phyloP scores from a whole-genome alignment of 2,888 invertebrate species.

The Andricus curvator region DNA sequence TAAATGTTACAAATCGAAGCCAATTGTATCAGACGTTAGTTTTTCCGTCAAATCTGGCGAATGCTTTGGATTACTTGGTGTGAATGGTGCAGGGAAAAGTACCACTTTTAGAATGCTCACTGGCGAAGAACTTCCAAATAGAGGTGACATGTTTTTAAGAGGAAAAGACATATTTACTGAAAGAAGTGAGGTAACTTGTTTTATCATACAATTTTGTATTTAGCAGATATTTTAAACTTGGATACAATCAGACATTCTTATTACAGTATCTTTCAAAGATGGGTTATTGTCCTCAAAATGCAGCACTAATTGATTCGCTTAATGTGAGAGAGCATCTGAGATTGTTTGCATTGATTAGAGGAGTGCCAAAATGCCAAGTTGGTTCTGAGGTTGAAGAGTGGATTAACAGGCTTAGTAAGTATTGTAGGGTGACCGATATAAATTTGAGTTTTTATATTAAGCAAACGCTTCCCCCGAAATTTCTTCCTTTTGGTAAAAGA shows the following conservation, averaged over 20 bases:
- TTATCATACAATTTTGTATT: too few relatives aligned
- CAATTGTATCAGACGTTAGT: constrained; percentile 88
- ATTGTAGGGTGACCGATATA: not conserved
- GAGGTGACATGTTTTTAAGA: constrained; percentile 59
- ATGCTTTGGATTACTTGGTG: constrained; percentile 89
- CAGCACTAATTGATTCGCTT: constrained; percentile 87
- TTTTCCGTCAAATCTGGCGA: constrained; percentile 85
- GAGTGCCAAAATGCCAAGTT: constrained; percentile 79
- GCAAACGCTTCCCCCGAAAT: too few relatives aligned
- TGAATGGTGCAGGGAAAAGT: constrained; percentile 92
- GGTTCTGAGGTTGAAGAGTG: constrained; percentile 79
- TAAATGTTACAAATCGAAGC: constrained; percentile 86
- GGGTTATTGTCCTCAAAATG: constrained; percentile 95
- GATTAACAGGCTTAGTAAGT: constrained; percentile 80
- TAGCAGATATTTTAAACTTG: too few relatives aligned
- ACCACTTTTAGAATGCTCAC: constrained; percentile 93
- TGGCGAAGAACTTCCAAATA: constrained; percentile 82
- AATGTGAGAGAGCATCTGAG: constrained; percentile 86
- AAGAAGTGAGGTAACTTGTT: constrained; percentile 45
- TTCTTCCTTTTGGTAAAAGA: too few relatives aligned
- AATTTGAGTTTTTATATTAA: too few relatives aligned
- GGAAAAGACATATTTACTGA: constrained; percentile 49
- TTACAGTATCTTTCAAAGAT: constrained; percentile 84
- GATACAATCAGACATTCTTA: too few relatives aligned
- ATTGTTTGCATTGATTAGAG: constrained; percentile 86